Conservation (phyloP, 2,113 vertebrate species). For the Cavia aperea region DNA sequence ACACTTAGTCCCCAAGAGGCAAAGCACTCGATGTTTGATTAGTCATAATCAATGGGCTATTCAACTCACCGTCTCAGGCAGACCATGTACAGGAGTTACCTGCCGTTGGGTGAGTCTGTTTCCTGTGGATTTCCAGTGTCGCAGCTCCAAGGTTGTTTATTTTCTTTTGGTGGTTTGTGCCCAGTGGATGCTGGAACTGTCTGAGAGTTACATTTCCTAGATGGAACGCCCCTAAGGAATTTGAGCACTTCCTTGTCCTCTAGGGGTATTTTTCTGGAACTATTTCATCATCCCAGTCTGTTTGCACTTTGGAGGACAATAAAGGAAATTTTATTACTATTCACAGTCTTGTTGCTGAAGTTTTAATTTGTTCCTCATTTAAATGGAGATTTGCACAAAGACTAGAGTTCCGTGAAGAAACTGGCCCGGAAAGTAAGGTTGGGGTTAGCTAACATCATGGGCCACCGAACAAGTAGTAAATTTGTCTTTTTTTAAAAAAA, state of each 20-base stretch:
- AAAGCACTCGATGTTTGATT: not conserved
- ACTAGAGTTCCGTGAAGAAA: not conserved
- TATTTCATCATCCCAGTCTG: not conserved
- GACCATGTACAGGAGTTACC: not conserved
- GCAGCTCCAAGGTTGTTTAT: too few relatives aligned
- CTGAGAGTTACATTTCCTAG: not conserved
- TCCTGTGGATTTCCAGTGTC: not conserved
- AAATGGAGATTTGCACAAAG: not conserved
- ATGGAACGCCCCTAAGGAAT: not conserved
- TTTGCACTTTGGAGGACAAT: not conserved
- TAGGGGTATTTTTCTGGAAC: not conserved
- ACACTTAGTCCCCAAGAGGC: not conserved
- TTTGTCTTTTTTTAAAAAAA: too few relatives aligned
- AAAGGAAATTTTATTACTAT: not conserved
- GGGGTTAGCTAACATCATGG: accelerated
- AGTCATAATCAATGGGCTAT: not conserved
- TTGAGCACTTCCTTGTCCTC: not conserved
- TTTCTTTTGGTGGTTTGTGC: not conserved
- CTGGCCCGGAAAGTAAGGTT: accelerated
- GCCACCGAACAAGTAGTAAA: not conserved
- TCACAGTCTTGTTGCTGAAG: not conserved
- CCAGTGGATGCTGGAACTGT: not conserved
- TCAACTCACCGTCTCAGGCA: not conserved
- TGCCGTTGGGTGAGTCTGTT: not conserved
- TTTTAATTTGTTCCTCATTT: not conserved